Conservation (phyloP, 1,140 invertebrate genomes). For the Spodoptera litura region DNA sequence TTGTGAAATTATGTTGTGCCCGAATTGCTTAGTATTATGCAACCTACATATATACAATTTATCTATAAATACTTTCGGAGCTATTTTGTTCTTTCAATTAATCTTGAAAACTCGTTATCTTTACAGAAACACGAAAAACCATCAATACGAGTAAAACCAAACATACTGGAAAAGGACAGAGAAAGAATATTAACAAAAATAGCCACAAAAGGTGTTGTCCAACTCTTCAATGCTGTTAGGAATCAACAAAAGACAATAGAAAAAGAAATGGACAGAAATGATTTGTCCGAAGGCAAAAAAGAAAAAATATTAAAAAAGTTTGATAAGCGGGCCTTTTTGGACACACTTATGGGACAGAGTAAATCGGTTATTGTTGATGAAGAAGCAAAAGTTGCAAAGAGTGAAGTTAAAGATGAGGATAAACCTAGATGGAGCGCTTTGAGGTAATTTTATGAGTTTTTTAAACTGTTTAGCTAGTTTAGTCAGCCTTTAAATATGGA, state of each 20-base stretch:
- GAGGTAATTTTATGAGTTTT: constrained; percentile 66
- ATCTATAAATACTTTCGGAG: too few species aligned
- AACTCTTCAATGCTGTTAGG: constrained; percentile 96
- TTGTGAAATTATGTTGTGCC: too few species aligned
- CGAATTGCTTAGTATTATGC: not conserved
- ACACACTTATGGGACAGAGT: constrained; percentile 91
- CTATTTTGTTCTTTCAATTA: constrained; percentile 21
- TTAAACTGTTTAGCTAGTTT: not conserved
- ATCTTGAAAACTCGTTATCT: constrained; percentile 50
- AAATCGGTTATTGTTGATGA: constrained; percentile 88
- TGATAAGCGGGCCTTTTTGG: constrained; percentile 93
- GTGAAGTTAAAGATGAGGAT: constrained; percentile 81
- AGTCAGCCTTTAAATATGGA: too few species aligned
- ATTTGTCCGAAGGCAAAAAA: constrained; percentile 92
- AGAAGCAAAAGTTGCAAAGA: constrained; percentile 80
- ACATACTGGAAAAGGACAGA: constrained; percentile 89
- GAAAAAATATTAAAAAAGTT: constrained; percentile 94
- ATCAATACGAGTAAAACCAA: constrained; percentile 91
- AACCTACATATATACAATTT: too few species aligned
- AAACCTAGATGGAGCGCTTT: constrained; percentile 87
- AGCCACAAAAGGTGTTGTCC: constrained; percentile 96
- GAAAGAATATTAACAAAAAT: constrained; percentile 93
- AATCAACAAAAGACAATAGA: constrained; percentile 93
- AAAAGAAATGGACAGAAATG: constrained; percentile 90
- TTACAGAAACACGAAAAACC: constrained; percentile 88